phyloP scores from a whole-genome alignment of 2,113 vertebrate species.

The Pachyramphus minor region DNA sequence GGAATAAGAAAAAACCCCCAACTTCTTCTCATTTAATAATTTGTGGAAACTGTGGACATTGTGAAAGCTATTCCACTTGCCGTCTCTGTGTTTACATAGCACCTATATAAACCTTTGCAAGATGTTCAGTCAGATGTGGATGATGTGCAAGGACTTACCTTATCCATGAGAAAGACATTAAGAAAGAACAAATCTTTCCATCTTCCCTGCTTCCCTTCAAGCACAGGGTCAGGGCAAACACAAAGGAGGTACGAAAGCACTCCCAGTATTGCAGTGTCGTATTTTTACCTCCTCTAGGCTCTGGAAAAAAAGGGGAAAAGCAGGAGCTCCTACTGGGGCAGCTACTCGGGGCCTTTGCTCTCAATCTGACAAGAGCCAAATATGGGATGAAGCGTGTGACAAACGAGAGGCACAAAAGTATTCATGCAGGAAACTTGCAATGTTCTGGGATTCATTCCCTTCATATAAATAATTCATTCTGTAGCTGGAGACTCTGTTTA shows the following conservation, averaged over 20 bases:
- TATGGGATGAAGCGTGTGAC: constrained; percentile 57
- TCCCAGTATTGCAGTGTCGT: neutral
- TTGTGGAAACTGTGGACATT: neutral
- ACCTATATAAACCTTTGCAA: neutral
- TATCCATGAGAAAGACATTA: neutral
- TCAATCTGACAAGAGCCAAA: constrained; percentile 46
- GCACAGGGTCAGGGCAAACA: neutral
- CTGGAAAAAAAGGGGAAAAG: neutral
- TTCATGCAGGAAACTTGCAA: constrained; percentile 56
- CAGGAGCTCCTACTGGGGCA: neutral
- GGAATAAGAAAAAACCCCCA: neutral
- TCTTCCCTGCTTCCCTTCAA: neutral
- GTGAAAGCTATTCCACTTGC: neutral
- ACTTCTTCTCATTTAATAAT: neutral
- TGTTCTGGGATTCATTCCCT: constrained; percentile 53
- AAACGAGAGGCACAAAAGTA: constrained; percentile 56
- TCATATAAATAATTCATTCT: constrained; percentile 60
- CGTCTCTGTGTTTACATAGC: neutral
- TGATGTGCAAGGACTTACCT: neutral
- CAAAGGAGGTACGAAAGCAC: neutral
- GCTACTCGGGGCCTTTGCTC: neutral
- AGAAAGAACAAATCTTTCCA: constrained; percentile 2
- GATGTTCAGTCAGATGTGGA: neutral
- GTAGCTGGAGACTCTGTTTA: constrained; percentile 45
- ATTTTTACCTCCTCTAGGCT: constrained; percentile 7